phyloP scores from a whole-genome alignment of 30 jellyfish, hydroid and myxozoan genomes.

The Aurelia coerulea region DNA sequence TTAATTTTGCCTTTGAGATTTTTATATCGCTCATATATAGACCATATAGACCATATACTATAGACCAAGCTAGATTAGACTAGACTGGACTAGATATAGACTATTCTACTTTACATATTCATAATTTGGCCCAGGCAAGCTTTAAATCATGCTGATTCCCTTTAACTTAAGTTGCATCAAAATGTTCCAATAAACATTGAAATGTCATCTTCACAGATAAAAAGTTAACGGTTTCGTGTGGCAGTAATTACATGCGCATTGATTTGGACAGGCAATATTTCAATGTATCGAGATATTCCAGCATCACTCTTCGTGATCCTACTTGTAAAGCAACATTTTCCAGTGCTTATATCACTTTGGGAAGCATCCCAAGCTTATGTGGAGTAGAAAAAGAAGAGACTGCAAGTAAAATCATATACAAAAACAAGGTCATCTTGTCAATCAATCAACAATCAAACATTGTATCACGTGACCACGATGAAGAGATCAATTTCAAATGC shows the following conservation, averaged over 20 bases:
- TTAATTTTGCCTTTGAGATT: too few relatives aligned
- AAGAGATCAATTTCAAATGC: conserved; percentile 10
- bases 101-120: too few relatives aligned
- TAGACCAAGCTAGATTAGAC: too few relatives aligned
- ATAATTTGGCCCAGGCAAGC: too few relatives aligned
- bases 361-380: conserved; percentile 35
- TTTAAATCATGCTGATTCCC: too few relatives aligned
- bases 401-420: not conserved
- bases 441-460: conserved; percentile 4
- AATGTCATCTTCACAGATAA: not conserved
- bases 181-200: too few relatives aligned
- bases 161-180: too few relatives aligned
- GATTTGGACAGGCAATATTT: not conserved
- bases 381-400: conserved; percentile 32
- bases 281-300: conserved; percentile 3
- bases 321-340: not conserved
- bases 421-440: conserved; percentile 27
- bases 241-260: conserved; percentile 44
- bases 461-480: conserved; percentile 38
- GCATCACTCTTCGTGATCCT: conserved; percentile 43
- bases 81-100: too few relatives aligned
- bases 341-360: not conserved
- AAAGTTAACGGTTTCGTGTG: conserved; percentile 8
- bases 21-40: too few relatives aligned
- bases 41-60: too few relatives aligned